These are phyloP conservation scores for Flexamia atlantica DNA, from an alignment of 2,888 invertebrate genomes.

Conservation along the genomic window DNA sequence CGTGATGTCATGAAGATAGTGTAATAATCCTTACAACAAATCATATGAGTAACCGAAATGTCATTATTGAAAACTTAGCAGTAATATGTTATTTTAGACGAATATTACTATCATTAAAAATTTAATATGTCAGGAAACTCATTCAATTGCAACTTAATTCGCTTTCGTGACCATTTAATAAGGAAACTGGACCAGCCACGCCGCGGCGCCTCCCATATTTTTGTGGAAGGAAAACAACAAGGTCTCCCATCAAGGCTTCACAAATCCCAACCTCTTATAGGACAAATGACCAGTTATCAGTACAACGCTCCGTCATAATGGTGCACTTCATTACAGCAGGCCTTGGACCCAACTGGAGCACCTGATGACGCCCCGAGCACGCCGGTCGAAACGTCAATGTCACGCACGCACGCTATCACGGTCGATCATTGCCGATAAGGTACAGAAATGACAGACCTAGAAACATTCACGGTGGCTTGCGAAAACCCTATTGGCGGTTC, in stretches of 20 bases:
- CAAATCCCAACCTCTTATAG: slow-evolving; percentile 20
- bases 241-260: slow-evolving; percentile 6
- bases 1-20: too few species aligned
- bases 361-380: slow-evolving; percentile 25
- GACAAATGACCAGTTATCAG: slow-evolving; percentile 31
- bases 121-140: too few species aligned
- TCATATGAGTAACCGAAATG: too few species aligned
- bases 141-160: too few species aligned
- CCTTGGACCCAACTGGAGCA: slow-evolving; percentile 39
- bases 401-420: slow-evolving; percentile 32
- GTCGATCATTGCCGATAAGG: not conserved
- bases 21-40: too few species aligned
- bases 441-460: not conserved
- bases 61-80: too few species aligned
- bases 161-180: too few species aligned
- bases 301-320: not conserved
- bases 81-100: too few species aligned
- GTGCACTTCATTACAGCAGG: slow-evolving; percentile 21
- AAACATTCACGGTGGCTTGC: not conserved
- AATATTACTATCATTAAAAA: too few species aligned
- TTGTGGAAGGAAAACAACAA: slow-evolving; percentile 11
- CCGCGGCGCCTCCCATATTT: not conserved
- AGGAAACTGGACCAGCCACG: too few species aligned
- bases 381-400: slow-evolving; percentile 40
- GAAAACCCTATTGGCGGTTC: not conserved